Conservation (phyloP, 2,113 vertebrate genomes). For the Cyanoramphus novaezelandiae region DNA sequence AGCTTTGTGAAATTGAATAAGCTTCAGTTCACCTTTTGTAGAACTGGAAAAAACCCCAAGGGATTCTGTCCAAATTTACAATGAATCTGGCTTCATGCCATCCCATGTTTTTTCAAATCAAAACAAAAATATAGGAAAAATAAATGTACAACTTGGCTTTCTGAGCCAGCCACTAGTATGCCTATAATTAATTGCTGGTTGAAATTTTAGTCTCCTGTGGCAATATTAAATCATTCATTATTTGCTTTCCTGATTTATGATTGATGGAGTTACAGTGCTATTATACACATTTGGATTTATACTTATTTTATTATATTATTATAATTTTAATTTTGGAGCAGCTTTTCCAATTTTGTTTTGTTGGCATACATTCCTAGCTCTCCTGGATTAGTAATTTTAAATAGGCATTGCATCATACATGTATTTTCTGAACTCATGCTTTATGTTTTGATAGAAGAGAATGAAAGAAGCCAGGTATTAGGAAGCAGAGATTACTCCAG, state of each 20-base stretch:
- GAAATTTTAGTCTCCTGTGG: not conserved
- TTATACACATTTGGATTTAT: not conserved
- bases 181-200: not conserved
- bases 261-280: not conserved
- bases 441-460: not conserved
- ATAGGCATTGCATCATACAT: not conserved
- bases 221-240: conserved; percentile 10
- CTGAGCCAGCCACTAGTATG: not conserved
- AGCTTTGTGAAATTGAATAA: not conserved
- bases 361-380: not conserved
- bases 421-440: not conserved
- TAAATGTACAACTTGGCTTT: not conserved
- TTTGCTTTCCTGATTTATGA: conserved; percentile 28
- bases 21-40: not conserved
- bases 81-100: not conserved
- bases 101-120: not conserved
- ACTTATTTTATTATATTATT: not conserved
- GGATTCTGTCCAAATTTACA: not conserved
- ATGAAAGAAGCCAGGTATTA: not conserved
- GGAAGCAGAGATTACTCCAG: not conserved
- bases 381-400: not conserved
- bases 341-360: not conserved
- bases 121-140: conserved; percentile 40
- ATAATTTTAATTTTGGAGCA: not conserved
- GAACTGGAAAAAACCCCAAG: not conserved